A percentile compares a stretch with the other conserved stretches of the same genome.
phyloP scores from a whole-genome alignment of 2,888 invertebrate genomes.

The Ochropacha duplaris region DNA sequence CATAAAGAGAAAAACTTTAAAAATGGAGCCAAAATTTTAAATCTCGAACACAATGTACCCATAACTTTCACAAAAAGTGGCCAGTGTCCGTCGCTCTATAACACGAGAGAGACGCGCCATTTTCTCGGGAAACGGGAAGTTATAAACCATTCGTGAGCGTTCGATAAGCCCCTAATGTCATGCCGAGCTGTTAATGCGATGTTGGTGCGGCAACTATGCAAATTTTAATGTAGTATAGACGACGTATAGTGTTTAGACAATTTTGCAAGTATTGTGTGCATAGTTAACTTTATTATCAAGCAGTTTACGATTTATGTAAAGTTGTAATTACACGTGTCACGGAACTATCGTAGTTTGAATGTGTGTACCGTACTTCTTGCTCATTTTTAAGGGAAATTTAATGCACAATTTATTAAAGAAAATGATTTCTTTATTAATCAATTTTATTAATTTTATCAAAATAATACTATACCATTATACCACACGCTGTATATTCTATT shows the following conservation, averaged over 20 bases:
- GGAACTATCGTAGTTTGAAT: no score
- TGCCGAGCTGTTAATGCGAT: slow-evolving; percentile 23
- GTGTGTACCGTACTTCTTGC: no score
- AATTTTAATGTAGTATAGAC: slow-evolving; percentile 25
- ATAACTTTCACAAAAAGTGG: not conserved
- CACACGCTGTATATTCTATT: no score
- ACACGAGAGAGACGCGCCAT: slow-evolving; percentile 23
- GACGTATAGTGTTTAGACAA: slow-evolving; percentile 4
- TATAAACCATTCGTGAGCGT: slow-evolving; percentile 42
- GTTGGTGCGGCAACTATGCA: slow-evolving; percentile 28
- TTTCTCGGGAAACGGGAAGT: slow-evolving; percentile 37
- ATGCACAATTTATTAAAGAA: no score
- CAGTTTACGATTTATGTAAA: not conserved
- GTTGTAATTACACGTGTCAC: not conserved
- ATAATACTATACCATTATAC: no score
- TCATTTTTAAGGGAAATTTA: no score
- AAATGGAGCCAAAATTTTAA: not conserved
- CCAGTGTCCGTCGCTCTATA: slow-evolving; percentile 15
- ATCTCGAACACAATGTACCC: not conserved
- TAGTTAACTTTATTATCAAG: slow-evolving; percentile 1
- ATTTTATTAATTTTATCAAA: no score
- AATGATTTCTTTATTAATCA: no score
- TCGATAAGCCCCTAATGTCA: slow-evolving; percentile 49
- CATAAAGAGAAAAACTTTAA: not conserved
- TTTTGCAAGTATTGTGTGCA: slow-evolving; percentile 5